A percentile compares a stretch with the other conserved stretches of the same genome.
These are phyloP conservation scores for Oriolus oriolus DNA, from an alignment of 2,113 vertebrate genomes.

Conservation along the genomic window DNA sequence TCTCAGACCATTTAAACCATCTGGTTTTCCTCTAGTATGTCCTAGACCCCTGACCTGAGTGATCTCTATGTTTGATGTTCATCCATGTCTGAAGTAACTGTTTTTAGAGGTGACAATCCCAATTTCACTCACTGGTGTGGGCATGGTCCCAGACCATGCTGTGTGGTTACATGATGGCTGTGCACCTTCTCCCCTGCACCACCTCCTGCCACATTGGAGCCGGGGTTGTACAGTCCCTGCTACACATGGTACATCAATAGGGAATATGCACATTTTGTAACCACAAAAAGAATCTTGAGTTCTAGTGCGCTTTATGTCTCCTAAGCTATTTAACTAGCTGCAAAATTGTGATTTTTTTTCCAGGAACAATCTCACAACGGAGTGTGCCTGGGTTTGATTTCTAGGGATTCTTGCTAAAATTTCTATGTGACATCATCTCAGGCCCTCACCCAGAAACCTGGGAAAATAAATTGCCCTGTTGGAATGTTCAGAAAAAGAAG, in stretches of 20 bases:
- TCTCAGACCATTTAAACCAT: constrained; percentile 30
- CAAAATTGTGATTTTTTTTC: neutral
- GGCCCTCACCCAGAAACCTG: neutral
- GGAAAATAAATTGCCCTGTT: constrained; percentile 12
- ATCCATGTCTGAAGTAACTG: neutral
- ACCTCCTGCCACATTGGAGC: neutral
- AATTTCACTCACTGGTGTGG: neutral
- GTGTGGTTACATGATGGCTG: neutral
- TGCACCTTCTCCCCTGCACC: neutral
- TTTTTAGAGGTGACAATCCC: constrained; percentile 44
- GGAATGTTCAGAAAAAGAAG: neutral
- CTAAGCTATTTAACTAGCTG: neutral
- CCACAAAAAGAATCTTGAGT: neutral
- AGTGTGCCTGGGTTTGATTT: neutral
- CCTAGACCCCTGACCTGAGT: constrained; percentile 12
- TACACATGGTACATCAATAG: neutral
- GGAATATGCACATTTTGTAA: neutral
- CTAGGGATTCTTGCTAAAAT: neutral
- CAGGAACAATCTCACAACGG: neutral
- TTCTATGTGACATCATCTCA: neutral
- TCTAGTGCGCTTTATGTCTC: neutral
- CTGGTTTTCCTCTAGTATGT: constrained; percentile 37
- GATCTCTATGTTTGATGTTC: constrained; percentile 19
- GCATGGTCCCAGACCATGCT: neutral
- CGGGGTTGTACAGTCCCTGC: neutral